Base-by-base conservation (phyloP, 2,113 vertebrate genomes). In the Leptosomus discolor region DNA sequence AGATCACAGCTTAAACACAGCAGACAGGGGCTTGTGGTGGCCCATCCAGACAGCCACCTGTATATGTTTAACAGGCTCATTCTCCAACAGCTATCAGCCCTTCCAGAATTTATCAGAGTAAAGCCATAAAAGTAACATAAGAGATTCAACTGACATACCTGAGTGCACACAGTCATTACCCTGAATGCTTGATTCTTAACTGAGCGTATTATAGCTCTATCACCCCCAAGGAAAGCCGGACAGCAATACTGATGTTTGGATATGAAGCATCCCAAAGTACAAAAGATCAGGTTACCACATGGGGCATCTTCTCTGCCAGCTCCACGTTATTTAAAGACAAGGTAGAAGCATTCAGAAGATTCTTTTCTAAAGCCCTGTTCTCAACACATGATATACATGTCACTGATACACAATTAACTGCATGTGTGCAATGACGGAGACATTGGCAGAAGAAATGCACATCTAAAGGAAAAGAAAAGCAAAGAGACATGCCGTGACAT, bases 381-480 rank as follows among this genome's bases (percentile, higher is more conserved):
- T 34, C 43, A 76, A 78, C 65, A 48, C 94, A 11, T 9, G 15
- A 70, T 8, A 3, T 32, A 51, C 34, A n/a, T 53, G 8, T 34
- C 92, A 80, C 17, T 2, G 61, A 76, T 26, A 26, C 77, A 69
- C 69, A 41, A 11, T 10, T 29, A 90, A 96, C 92, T 60, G 94
- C 95, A 79, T 34, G 85, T 67, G 70, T 89, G 95, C 96, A 85
- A 45, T 17, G 93, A 97, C 34, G 48, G 90, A 96, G 97, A 79
- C 85, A 13, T 2, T 41, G 88, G 95, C 87, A 94, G 86, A 8
- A 80, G 87, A 65, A 92, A 96, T 11, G 93, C 18, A 53, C 88
- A 57, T 97, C 97, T 87, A 65, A 94, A 80, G 96, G 92, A 92
- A 97, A 96, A 96, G 97, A 97, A 97, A 97, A 94, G 94, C 92